A percentile compares a stretch with the other conserved stretches of the same genome.
Conservation (phyloP, 2,797 vertebrate species). For the Enteromius mattozi region DNA sequence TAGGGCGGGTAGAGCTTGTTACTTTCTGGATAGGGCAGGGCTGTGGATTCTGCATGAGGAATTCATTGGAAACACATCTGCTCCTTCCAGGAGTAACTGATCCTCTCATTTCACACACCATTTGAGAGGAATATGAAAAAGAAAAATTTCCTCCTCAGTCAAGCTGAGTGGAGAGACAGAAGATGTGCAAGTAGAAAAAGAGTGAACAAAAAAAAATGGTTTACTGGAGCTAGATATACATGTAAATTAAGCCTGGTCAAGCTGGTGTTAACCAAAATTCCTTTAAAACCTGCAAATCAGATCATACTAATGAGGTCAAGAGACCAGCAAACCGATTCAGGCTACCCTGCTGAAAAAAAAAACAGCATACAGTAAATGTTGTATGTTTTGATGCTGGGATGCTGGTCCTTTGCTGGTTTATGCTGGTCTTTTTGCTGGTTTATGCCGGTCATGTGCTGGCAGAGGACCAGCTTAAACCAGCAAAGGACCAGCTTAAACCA, state of each 20-base stretch:
- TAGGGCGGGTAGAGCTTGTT: constrained; percentile 21
- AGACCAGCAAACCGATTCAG: background rate
- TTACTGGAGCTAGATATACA: background rate
- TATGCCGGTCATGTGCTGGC: too few relatives aligned
- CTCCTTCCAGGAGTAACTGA: constrained; percentile 51
- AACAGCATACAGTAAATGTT: too few relatives aligned
- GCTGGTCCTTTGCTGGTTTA: too few relatives aligned
- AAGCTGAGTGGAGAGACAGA: constrained; percentile 33
- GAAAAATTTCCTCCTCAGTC: constrained; percentile 35
- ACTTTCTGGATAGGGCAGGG: background rate
- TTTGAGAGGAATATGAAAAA: constrained; percentile 56
- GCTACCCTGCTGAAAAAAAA: background rate
- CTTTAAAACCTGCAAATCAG: background rate
- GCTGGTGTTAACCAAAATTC: background rate
- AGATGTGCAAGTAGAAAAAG: constrained; percentile 12
- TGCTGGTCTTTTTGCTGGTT: too few relatives aligned
- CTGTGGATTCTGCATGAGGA: constrained; percentile 27
- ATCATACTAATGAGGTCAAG: background rate
- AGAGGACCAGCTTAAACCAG: too few relatives aligned
- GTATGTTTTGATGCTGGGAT: too few relatives aligned
- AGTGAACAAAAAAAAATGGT: background rate
- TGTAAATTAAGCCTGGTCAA: too few relatives aligned
- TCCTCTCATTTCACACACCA: constrained; percentile 60
- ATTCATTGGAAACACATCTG: constrained; percentile 49
- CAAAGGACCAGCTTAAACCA: too few relatives aligned